A percentile compares a stretch with the other conserved stretches of the same genome.
phyloP scores from a whole-genome alignment of 1,140 invertebrate genomes.

The Heliconius nattereri region DNA sequence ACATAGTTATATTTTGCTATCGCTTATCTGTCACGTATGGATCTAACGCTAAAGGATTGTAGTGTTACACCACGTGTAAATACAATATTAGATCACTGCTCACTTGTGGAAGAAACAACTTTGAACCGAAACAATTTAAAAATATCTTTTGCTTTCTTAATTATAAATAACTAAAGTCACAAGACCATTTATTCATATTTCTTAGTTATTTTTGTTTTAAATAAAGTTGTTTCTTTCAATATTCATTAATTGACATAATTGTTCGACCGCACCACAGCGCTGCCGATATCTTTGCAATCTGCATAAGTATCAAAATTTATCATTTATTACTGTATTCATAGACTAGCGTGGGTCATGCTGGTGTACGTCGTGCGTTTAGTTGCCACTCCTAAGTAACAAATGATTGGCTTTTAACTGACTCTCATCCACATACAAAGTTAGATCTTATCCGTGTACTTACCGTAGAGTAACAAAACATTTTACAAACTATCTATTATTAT shows the following conservation, averaged over 20 bases:
- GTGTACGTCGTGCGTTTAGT: slow-evolving; percentile 48
- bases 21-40: background rate
- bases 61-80: background rate
- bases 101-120: slow-evolving; percentile 28
- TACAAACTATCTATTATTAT: too few species aligned
- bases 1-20: background rate
- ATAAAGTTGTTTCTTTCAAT: slow-evolving; percentile 30
- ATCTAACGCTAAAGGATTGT: slow-evolving; percentile 6
- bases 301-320: slow-evolving; percentile 42
- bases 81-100: slow-evolving; percentile 25
- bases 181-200: background rate
- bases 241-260: slow-evolving; percentile 27
- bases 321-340: slow-evolving; percentile 19
- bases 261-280: slow-evolving; percentile 52
- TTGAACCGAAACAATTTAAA: background rate
- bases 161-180: background rate
- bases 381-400: slow-evolving; percentile 19
- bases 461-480: background rate
- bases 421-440: slow-evolving; percentile 25
- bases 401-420: slow-evolving; percentile 39
- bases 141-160: too few species aligned
- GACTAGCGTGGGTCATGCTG: slow-evolving; percentile 52
- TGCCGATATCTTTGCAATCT: slow-evolving; percentile 39
- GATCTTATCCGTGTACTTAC: background rate
- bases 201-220: background rate